Base-by-base conservation (phyloP, 2,797 vertebrate species). In the Coracias cyanogaster region DNA sequence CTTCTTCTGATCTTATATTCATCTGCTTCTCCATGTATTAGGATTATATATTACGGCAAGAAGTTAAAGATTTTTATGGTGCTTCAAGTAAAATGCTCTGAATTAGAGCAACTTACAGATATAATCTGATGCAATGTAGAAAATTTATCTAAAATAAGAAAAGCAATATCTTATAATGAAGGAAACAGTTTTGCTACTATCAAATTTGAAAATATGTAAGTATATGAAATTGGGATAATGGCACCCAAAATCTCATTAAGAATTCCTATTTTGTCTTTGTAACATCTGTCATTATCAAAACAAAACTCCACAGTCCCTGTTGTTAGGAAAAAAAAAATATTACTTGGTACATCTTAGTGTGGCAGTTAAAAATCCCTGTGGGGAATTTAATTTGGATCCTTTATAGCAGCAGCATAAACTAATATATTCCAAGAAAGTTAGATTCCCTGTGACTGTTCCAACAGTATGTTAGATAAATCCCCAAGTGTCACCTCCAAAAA, bases 301-400 rank as follows among this genome's bases (percentile, higher is more conserved):
- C 5, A 12, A 96, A 97, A 94, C 90, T 95, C 55, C 86, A 1
- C 60, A 69, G 41, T 89, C 24, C 17, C 41, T 94, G 61, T 87
- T 91, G 35, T 77, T 81, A 66, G 49, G 49, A 19, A 60, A 52
- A 69, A 87, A 91, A 76, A 93, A 67, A 86, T 73, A 55, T 13
- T 51, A 17, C 43, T 93, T 92, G 87, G n/a, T 88, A 62, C 35
- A 67, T 91, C 64, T 84, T 89, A 87, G 77, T 82, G 46, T 41
- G 48, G 61, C 84, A 96, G 85, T 91, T 93, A 96, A 96, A 96
- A 96, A 82, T 96, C 49, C 65, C 78, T 72, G 33, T 54, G 55
- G 90, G 58, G 88, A 96, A 90, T 96, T 97, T 78, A 92, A 88
- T 95, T 95, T 96, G 90, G 67, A 93, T 90, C 39, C 67, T 93